Base-by-base conservation (phyloP, 1,140 invertebrate genomes). In the Ooceraea biroi region DNA sequence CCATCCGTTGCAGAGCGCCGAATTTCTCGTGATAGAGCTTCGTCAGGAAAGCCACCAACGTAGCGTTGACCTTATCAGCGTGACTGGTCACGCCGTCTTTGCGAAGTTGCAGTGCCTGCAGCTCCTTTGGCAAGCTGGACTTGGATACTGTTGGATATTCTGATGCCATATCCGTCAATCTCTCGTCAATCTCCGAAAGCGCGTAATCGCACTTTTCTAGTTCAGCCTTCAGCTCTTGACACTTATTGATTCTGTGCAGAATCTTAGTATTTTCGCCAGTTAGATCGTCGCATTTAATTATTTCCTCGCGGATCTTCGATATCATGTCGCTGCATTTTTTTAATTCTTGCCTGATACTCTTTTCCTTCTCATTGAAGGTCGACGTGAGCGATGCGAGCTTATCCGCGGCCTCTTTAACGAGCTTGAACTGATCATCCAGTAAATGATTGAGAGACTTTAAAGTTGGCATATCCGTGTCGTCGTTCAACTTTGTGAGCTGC, bases 231-330 rank as follows among this genome's bases (percentile, higher is more conserved):
- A 97, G 91, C n/a, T 95, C 93, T 87, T 96, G 95, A 90, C 97
- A 97, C 86, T 96, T 96, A 83, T 97, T 96, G 8, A 98, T 95
- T 85, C 98, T 95, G 77, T 96, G 95, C 48, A 98, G 94, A 72
- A 99, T 97, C 91, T 98, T 97, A 3, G 95, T 95, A 92, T 98
- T 98, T 88, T 98, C 97, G 0, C 98, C 98, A 14, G 97, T 97
- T 90, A 98, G 96, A 93, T 99, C 98, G 92, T 99, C 98, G 93
- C 97, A 98, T 93, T 98, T 98, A 12, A 98, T 97, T 0, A 99
- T 96, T 63, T 97, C 95, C 91, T 99, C 98, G 27, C 98, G 95
- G 63, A 98, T 95, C 86, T 96, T 96, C 27, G 96, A 96, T 0
- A 98, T 95, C 68, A 95, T 94, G 66, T 97, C 97, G 48, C 96